Conservation (phyloP, 2,113 vertebrate species). For the zebrafish (Danio rerio) region GRCz12tu NC_133198.1:26654501-26655000, state of each 20-base stretch:
- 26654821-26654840: constrained; percentile 48
- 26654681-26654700: constrained; percentile 22
- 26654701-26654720: not conserved
- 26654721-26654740: constrained; percentile 20
- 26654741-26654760: constrained; percentile 43
- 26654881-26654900: constrained; percentile 57
- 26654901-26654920: constrained; percentile 62
- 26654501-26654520: not conserved
- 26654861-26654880: constrained; percentile 53
- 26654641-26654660: not conserved
- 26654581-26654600: not conserved
- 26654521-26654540: no score
- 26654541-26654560: not conserved
- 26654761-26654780: constrained; percentile 48
- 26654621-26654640: constrained; percentile 7
- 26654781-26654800: not conserved
- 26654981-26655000: no score
- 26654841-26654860: constrained; percentile 42
- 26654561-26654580: not conserved
- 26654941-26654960: constrained; percentile 8
- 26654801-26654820: constrained; percentile 50
- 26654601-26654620: constrained; percentile 6
- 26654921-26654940: constrained; percentile 46
- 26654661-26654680: constrained; percentile 20
- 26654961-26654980: no score